Percentiles rank a stretch among this genome's conserved stretches.
Conservation (phyloP, 2,113 vertebrate genomes). For the Poecilia latipinna region DNA sequence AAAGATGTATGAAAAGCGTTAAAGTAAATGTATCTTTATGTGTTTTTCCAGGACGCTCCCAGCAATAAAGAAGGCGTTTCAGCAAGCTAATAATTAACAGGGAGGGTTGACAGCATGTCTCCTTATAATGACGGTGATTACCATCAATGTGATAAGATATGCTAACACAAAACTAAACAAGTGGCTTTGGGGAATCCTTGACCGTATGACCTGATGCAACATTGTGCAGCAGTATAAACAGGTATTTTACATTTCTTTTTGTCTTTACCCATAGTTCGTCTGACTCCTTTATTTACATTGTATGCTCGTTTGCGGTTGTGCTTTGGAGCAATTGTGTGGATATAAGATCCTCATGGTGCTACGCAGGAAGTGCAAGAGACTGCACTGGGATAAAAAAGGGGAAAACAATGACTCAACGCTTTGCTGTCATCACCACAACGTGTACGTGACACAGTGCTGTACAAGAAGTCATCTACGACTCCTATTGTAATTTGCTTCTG, state of each 20-base stretch:
- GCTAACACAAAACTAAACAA: slow-evolving; percentile 21
- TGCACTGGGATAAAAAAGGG: background rate
- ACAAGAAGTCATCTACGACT: background rate
- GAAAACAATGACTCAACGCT: background rate
- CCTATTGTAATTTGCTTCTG: background rate
- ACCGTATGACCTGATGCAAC: background rate
- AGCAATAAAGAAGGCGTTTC: slow-evolving; percentile 25
- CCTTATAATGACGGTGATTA: slow-evolving; percentile 42
- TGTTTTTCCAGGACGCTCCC: slow-evolving; percentile 31
- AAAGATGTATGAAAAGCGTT: too few relatives aligned
- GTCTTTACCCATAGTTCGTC: background rate
- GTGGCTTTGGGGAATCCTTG: slow-evolving; percentile 1
- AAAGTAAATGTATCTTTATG: background rate
- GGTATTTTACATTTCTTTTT: too few relatives aligned
- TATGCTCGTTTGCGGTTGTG: background rate
- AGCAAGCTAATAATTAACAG: slow-evolving; percentile 53
- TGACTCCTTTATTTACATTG: background rate
- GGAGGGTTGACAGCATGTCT: slow-evolving; percentile 50
- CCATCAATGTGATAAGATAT: slow-evolving; percentile 20
- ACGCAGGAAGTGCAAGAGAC: background rate
- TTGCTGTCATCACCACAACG: background rate
- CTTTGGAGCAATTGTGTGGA: background rate
- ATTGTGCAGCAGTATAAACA: background rate
- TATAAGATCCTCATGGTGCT: background rate
- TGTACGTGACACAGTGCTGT: background rate